Evolutionary conservation across 2,888 invertebrate genomes (phyloP).

Genomic region (Macropis europaea): DNA sequence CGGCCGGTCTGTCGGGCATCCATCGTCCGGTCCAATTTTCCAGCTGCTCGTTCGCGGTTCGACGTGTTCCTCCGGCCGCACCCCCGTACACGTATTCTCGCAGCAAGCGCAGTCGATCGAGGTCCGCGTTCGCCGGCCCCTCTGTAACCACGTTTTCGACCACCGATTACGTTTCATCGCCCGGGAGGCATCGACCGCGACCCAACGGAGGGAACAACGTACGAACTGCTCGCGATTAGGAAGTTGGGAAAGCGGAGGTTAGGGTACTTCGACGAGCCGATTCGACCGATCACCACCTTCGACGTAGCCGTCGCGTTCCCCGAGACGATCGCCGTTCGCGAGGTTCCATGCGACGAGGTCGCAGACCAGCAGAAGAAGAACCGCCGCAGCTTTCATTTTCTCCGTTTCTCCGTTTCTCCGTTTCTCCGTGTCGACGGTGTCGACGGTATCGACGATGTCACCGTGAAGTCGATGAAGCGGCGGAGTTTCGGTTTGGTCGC

Average conservation of each 20-base stretch:
- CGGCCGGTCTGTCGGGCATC: slow-evolving; percentile 74
- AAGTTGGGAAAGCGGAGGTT: not conserved
- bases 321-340: not conserved
- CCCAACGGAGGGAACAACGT: no score
- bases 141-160: slow-evolving; percentile 11
- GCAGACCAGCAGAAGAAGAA: not conserved
- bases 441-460: no score
- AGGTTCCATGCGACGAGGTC: not conserved
- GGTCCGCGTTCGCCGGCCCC: not conserved
- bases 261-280: no score
- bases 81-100: not conserved
- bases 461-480: no score
- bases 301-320: not conserved
- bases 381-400: slow-evolving; percentile 13
- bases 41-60: slow-evolving; percentile 49
- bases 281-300: not conserved
- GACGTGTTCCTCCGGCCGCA: slow-evolving; percentile 20
- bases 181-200: no score
- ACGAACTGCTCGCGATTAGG: no score
- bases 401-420: no score
- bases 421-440: no score
- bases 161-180: not conserved
- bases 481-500: no score
- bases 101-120: not conserved
- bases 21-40: slow-evolving; percentile 78